phyloP scores from a whole-genome alignment of 2,888 invertebrate genomes.

The Schizotus pectinicornis region DNA sequence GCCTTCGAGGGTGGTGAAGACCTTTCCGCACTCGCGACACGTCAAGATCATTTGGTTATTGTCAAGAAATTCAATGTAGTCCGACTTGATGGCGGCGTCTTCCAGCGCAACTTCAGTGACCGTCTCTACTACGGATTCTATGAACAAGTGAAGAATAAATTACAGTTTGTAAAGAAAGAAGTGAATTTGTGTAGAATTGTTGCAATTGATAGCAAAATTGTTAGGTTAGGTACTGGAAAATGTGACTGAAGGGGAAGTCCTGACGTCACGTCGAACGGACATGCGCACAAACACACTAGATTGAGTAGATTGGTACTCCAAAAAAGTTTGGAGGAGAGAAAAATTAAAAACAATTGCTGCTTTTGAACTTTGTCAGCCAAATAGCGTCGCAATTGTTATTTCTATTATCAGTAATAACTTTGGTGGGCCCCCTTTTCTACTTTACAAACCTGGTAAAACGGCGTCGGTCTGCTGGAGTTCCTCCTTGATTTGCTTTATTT shows the following conservation, averaged over 20 bases:
- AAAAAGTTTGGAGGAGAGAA: too few relatives aligned
- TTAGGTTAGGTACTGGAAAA: too few relatives aligned
- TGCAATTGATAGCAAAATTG: too few relatives aligned
- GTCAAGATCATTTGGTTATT: conserved; percentile 54
- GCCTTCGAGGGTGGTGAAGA: conserved; percentile 55
- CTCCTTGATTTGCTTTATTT: conserved; percentile 47
- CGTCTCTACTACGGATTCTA: not conserved
- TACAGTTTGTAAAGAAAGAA: too few relatives aligned
- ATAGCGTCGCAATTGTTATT: conserved; percentile 11
- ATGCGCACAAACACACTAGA: too few relatives aligned
- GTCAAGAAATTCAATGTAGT: conserved; percentile 54
- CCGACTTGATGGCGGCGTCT: conserved; percentile 29
- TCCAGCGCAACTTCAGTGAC: conserved; percentile 13
- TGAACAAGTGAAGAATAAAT: not conserved
- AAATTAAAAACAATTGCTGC: not conserved
- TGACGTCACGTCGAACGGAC: too few relatives aligned
- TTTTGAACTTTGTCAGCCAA: too few relatives aligned
- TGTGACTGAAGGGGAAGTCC: too few relatives aligned
- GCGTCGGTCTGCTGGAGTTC: conserved; percentile 47
- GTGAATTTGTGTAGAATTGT: too few relatives aligned
- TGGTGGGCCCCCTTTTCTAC: not conserved
- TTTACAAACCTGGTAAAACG: conserved; percentile 7
- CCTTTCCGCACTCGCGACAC: conserved; percentile 53
- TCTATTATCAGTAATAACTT: not conserved
- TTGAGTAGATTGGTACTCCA: too few relatives aligned